A percentile compares a stretch with the other conserved stretches of the same genome.
Conservation (phyloP, 2,113 vertebrate genomes). For the Barnardius zonarius region DNA sequence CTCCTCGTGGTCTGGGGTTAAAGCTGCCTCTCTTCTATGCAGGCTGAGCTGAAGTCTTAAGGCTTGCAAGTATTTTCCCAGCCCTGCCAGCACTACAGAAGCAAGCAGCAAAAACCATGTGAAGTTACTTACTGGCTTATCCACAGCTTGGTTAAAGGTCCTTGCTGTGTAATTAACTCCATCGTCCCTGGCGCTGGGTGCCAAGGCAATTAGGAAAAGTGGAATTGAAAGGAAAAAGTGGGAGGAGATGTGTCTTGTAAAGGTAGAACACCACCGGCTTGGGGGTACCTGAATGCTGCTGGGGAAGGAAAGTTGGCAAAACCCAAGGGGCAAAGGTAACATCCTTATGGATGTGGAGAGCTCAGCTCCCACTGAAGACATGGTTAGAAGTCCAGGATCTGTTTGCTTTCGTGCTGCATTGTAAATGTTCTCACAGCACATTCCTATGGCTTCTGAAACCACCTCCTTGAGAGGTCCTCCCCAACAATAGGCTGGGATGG, state of each 20-base stretch:
- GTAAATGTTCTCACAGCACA: neutral
- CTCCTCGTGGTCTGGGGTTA: neutral
- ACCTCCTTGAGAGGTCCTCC: neutral
- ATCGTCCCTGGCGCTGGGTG: neutral
- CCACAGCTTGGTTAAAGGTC: neutral
- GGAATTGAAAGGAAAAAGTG: neutral
- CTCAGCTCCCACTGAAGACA: neutral
- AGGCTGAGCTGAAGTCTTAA: conserved; percentile 3
- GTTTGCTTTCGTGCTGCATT: neutral
- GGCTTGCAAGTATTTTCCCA: neutral
- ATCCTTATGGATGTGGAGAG: neutral
- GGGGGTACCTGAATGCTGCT: neutral
- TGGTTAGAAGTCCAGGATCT: neutral
- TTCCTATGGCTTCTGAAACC: neutral
- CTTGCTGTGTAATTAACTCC: neutral
- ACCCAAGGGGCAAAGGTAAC: neutral
- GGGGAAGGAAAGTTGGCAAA: neutral
- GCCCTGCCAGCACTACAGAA: neutral
- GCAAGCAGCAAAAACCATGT: neutral
- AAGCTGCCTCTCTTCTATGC: conserved; percentile 20
- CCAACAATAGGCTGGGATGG: neutral
- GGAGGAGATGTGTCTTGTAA: neutral
- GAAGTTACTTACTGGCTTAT: neutral
- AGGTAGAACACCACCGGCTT: neutral
- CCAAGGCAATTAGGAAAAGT: neutral